Evolutionary conservation across 2,797 vertebrate genomes (phyloP).

Genomic region (Crypturellus tataupa): DNA sequence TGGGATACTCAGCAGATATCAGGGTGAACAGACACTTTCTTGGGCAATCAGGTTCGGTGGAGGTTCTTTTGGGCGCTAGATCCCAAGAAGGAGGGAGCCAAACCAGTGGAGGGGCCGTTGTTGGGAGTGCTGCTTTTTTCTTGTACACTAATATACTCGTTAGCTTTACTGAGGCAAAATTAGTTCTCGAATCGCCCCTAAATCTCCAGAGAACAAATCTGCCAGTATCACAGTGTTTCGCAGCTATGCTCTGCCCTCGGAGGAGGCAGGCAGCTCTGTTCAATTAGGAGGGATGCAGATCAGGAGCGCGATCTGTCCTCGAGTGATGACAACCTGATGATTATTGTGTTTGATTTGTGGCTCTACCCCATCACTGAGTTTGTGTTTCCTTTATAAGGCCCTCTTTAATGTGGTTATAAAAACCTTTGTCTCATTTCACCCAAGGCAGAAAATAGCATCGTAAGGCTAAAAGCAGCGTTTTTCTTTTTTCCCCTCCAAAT

Average conservation of each 20-base stretch:
- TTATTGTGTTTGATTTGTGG: constrained; percentile 62
- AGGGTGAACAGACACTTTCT: not conserved
- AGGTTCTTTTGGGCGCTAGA: not conserved
- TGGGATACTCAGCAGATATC: not conserved
- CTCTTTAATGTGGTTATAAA: not conserved
- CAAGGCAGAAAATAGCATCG: constrained; percentile 4
- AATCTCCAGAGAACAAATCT: not conserved
- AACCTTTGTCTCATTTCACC: constrained; percentile 11
- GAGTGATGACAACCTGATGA: constrained; percentile 55
- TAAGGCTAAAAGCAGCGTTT: not conserved
- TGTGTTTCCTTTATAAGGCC: not conserved
- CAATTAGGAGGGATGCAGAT: constrained; percentile 41
- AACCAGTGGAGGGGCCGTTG: not conserved
- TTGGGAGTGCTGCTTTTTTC: not conserved
- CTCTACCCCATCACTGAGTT: constrained; percentile 1
- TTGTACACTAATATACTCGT: not conserved
- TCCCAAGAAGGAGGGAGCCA: not conserved
- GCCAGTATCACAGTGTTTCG: constrained; percentile 7
- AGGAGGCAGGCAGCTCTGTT: constrained; percentile 12
- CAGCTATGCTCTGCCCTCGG: constrained; percentile 23
- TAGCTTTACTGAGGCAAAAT: not conserved
- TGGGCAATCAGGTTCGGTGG: not conserved
- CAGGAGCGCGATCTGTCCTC: constrained; percentile 33
- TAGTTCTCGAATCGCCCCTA: not conserved
- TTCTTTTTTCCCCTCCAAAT: not conserved